phyloP scores from a whole-genome alignment of 2,888 invertebrate species.

The Phytoseiulus persimilis region DNA sequence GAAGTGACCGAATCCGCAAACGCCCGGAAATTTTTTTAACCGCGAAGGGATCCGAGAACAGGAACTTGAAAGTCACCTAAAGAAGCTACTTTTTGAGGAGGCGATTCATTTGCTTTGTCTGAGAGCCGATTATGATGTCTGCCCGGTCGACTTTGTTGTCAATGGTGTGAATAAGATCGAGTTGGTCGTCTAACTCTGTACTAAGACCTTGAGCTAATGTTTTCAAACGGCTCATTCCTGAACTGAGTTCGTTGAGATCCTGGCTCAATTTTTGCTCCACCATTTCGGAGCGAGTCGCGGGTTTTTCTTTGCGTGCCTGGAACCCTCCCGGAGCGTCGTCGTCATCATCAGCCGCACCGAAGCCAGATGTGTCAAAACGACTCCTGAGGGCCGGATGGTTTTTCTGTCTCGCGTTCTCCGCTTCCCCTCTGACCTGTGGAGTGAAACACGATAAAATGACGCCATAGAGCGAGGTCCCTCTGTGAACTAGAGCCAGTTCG shows the following conservation, averaged over 20 bases:
- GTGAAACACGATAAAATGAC: not conserved
- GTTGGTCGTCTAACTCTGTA: constrained; percentile 9
- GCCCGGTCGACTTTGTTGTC: not conserved
- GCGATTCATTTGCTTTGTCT: constrained; percentile 14
- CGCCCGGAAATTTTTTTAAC: not conserved
- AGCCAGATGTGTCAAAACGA: constrained; percentile 23
- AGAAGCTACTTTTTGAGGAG: not conserved
- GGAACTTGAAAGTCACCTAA: not conserved
- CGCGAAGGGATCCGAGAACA: not conserved
- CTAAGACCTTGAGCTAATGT: constrained; percentile 10
- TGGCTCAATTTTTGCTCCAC: constrained; percentile 8
- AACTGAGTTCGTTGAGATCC: constrained; percentile 13
- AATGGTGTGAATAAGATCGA: not conserved
- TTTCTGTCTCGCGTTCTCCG: not conserved
- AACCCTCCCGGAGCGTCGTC: not conserved
- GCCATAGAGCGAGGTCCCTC: not conserved
- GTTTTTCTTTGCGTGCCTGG: not conserved
- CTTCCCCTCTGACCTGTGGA: not conserved
- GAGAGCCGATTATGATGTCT: not conserved
- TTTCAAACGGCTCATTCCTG: not conserved
- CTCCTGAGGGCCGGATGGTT: constrained; percentile 6
- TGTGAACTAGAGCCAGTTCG: not conserved
- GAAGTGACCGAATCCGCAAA: not conserved
- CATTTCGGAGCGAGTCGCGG: constrained; percentile 23
- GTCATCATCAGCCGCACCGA: constrained; percentile 26